Evolutionary conservation across 2,797 vertebrate species (phyloP), one percentile per base, ranked within the genome.

Genomic region (Hemitrygon akajei): DNA sequence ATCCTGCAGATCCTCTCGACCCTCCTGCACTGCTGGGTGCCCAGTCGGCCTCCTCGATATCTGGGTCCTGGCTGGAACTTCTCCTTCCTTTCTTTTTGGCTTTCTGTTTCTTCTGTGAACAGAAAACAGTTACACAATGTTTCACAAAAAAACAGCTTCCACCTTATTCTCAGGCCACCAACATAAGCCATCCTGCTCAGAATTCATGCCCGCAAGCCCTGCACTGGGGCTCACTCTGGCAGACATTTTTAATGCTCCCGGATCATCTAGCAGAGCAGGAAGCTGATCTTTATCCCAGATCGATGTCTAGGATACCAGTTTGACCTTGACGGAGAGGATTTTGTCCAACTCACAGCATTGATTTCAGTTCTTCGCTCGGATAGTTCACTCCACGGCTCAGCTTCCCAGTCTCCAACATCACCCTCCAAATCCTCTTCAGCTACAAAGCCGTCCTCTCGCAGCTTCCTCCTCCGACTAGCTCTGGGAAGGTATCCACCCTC

Each of bases 271-370:
- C 10, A 11, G 47, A 66, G 16, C 6, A 0, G 30, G 7, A 87
- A n/a, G n/a, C 20, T 87, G 60, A 66, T 7, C 58, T 34, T 87
- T 66, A 63, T 37, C 37, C 37, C 37, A 37, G 47, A 47, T 47
- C 4, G 47, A 47, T 47, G 47, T 1, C 12, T 7, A 66, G 60
- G 7, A n/a, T 34, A 89, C 60, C 18, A 9, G 66, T 69, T 10
- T 20, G 16, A 34, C 86, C 16, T 20, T 37, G 14, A 69, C 34
- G 60, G 60, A 89, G 63, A 89, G 86, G 60, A 20, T 66, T 69
- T 89, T 69, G 86, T 18, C 12, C 18, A 93, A 93, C 91, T 93
- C 27, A 93, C 91, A 1, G 37, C 25, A 10, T 56, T 93, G 91
- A 47, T n/a, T 47, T 25, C 71, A 47, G 91, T 18, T 25, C 22